phyloP scores from a whole-genome alignment of 2,113 vertebrate species.

The Ophiodon elongatus region DNA sequence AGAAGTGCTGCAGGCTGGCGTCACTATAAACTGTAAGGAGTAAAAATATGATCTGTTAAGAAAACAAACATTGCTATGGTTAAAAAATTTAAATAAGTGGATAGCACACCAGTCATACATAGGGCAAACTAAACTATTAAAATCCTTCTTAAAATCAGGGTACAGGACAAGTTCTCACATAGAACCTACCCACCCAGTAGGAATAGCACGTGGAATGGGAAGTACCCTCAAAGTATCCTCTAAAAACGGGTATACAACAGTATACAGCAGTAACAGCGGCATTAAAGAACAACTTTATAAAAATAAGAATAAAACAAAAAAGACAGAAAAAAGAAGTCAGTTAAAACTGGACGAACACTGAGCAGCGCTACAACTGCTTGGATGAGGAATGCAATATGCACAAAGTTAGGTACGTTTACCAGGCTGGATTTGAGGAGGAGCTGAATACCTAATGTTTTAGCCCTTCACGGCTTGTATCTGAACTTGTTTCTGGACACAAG shows the following conservation, averaged over 20 bases:
- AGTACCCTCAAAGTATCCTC: constrained; percentile 53
- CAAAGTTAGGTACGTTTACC: constrained; percentile 64
- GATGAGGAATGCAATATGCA: constrained; percentile 86
- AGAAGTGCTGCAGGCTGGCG: constrained; percentile 7
- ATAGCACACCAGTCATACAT: constrained; percentile 3
- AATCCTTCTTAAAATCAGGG: constrained; percentile 27
- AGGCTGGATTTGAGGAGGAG: constrained; percentile 27
- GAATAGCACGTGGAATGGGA: constrained; percentile 29
- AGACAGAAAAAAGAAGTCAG: constrained; percentile 44
- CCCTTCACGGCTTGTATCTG: constrained; percentile 8
- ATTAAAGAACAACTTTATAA: constrained; percentile 22
- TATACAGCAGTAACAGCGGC: constrained; percentile 78
- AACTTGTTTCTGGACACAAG: not conserved
- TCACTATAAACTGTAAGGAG: not conserved
- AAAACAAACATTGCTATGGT: not conserved
- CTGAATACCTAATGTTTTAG: constrained; percentile 13
- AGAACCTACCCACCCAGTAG: constrained; percentile 60
- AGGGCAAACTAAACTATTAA: constrained; percentile 16
- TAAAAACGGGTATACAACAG: constrained; percentile 85
- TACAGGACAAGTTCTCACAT: constrained; percentile 61
- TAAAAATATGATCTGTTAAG: not conserved
- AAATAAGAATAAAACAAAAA: constrained; percentile 8
- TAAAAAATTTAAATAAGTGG: not conserved
- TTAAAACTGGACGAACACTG: constrained; percentile 76
- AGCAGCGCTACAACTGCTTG: constrained; percentile 76